These are phyloP conservation scores for Laspeyria flexula DNA, from an alignment of 2,888 invertebrate genomes.

Conservation along the genomic window DNA sequence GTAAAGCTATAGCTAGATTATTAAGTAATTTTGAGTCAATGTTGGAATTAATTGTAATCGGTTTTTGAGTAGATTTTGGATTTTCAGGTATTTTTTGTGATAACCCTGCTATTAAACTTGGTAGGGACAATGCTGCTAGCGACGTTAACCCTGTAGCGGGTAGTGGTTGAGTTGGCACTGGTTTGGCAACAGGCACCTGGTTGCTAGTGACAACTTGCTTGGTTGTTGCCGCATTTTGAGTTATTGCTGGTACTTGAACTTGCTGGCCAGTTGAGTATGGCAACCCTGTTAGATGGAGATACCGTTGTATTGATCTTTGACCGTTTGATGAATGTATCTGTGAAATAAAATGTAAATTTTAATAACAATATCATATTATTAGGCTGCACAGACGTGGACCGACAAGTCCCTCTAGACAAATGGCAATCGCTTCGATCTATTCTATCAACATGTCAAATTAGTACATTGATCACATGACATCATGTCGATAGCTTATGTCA, in stretches of 20 bases:
- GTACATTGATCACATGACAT: too few relatives aligned
- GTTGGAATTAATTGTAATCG: conserved; percentile 2
- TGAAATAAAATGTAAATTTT: conserved; percentile 14
- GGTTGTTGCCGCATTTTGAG: neutral
- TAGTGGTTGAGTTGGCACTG: conserved; percentile 4
- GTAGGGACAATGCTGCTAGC: conserved; percentile 20
- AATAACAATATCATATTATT: too few relatives aligned
- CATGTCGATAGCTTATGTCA: too few relatives aligned
- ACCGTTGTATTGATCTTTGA: conserved; percentile 39
- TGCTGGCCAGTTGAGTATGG: conserved; percentile 18
- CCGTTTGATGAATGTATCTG: conserved; percentile 40
- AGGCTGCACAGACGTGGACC: too few relatives aligned
- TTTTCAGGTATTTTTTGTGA: neutral
- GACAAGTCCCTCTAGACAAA: too few relatives aligned
- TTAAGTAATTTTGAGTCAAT: conserved; percentile 67
- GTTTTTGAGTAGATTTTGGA: neutral
- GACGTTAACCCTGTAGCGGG: conserved; percentile 14
- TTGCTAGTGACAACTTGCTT: conserved; percentile 2
- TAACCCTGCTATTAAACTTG: conserved; percentile 7
- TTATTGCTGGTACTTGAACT: neutral
- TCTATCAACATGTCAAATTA: too few relatives aligned
- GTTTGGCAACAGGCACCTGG: neutral
- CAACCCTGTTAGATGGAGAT: conserved; percentile 30
- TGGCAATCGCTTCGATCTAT: too few relatives aligned
- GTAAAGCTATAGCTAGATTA: conserved; percentile 74